Evolutionary conservation across 2,797 vertebrate genomes (phyloP), one percentile per base, ranked within the genome.

Genomic region (Hafferia zeledoni): DNA sequence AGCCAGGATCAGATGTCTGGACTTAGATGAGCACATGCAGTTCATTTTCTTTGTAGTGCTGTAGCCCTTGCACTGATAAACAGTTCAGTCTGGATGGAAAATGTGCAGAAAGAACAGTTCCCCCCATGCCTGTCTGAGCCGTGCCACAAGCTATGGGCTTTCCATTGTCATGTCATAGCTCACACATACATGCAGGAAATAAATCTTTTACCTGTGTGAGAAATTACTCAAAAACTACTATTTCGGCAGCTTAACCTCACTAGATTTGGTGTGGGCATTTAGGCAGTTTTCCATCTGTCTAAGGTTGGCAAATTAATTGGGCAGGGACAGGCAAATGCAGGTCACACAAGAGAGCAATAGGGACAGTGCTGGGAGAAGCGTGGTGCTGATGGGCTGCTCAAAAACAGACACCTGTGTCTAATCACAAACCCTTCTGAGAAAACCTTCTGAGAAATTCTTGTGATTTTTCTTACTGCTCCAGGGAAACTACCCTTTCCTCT

Each of bases 401-500:
- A 41, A 23, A 82, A 24, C 9, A 47, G 39, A 39, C 6, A 4
- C 19, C 27, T 47, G 12, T 53, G 46, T 72, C 22, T 50, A 46
- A 1, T 28, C 20, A 28, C 2, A 3, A 70, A 44, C 16, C 37
- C 17, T 47, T 59, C 28, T 47, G 20, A 88, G 55, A 65, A 95
- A 91, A 77, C 5, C 61, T 93, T 35, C 78, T 91, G 57, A 90
- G 44, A 56, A 43, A 55, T 24, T 44, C 11, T 50, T 53, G 5
- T 4, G 5, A 25, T 80, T 81, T 87, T 69, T 84, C 15, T 84
- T 77, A 27, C 22, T 93, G 19, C 49, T 81, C 28, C 80, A 94
- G 98, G 97, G 97, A 98, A 95, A 5, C 87, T 90, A 92, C 88
- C 25, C 68, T 96, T 41, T 75, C 94, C 67, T 89, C 96, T 17